Base-by-base conservation (phyloP, 2,888 invertebrate genomes). In the Zygaena filipendulae region DNA sequence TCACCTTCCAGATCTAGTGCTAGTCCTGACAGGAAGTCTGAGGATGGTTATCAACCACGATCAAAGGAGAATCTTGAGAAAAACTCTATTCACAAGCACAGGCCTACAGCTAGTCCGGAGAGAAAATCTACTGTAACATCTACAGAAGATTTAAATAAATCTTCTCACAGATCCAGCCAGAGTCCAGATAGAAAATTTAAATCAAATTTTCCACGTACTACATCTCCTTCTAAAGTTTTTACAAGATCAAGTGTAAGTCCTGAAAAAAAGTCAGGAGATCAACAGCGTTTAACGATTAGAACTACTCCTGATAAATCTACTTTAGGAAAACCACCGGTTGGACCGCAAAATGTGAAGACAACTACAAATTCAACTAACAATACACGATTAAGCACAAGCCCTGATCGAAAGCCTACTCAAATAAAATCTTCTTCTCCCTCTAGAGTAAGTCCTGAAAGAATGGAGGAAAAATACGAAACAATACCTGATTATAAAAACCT, bases 31-130 rank as follows among this genome's bases (percentile, higher is more conserved):
- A 59, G 57, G 22, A 67, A 58, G 27, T 40, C 45, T n/a, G 46
- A 49, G 5, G 52, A 57, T 25, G 31, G 18, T 7, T 31, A 39
- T 26, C 52, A 46, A 4, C 50, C 52, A 11, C 56, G 63, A 39
- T 38, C 53, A 0, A 68, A 62, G 32, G 34, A 38, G 7, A 74
- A 70, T 33, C 70, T 71, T 2, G 71, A 72, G 6, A 71, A 68
- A 44, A 45, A 33, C 30, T 42, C 52, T n/a, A n/a, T n/a, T n/a
- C n/a, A n/a, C n/a, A n/a, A n/a, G n/a, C n/a, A n/a, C n/a, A n/a
- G n/a, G n/a, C n/a, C n/a, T n/a, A n/a, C n/a, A n/a, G n/a, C n/a
- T n/a, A n/a, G n/a, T n/a, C n/a, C n/a, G n/a, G n/a, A n/a, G n/a
- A n/a, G n/a, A n/a, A n/a, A n/a, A n/a, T n/a, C n/a, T n/a, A n/a